Percentiles rank a stretch among this genome's conserved stretches.
These are phyloP conservation scores for Microcebus jonahi DNA, from an alignment of 2,113 vertebrate genomes.

Conservation along the genomic window DNA sequence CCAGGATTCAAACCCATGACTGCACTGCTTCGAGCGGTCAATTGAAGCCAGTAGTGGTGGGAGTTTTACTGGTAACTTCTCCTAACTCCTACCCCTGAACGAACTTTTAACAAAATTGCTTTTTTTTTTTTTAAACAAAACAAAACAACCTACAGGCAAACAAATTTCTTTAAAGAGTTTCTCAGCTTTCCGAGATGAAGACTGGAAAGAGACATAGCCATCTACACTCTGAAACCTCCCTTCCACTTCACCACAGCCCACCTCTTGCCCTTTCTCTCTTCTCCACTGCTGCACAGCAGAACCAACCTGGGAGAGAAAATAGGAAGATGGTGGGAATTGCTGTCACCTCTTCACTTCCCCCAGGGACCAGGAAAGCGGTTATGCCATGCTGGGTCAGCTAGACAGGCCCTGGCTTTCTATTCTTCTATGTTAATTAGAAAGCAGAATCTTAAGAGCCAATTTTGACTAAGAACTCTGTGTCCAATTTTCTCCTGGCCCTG, in stretches of 20 bases:
- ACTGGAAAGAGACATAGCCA: neutral
- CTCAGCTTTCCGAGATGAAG: neutral
- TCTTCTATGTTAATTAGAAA: constrained; percentile 82
- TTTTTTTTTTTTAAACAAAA: neutral
- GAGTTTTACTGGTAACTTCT: neutral
- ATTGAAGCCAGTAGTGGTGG: neutral
- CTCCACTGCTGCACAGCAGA: neutral
- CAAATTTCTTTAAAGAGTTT: neutral
- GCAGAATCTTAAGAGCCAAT: constrained; percentile 75
- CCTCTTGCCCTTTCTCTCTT: neutral
- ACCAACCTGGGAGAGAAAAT: constrained; percentile 58
- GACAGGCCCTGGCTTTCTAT: constrained; percentile 70
- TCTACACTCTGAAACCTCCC: neutral
- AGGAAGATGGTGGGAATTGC: constrained; percentile 66
- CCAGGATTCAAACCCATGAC: neutral
- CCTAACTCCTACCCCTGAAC: neutral
- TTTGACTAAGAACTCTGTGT: constrained; percentile 79
- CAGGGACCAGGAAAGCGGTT: constrained; percentile 52
- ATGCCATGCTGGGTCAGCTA: constrained; percentile 69
- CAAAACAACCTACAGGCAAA: neutral
- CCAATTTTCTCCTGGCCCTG: constrained; percentile 81
- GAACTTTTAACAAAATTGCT: neutral
- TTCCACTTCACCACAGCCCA: neutral
- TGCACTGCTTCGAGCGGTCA: neutral
- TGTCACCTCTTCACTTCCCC: constrained; percentile 30